A percentile compares a stretch with the other conserved stretches of the same genome.
Evolutionary conservation across 1,140 invertebrate genomes (phyloP).

Genomic region (Ips typographus): DNA sequence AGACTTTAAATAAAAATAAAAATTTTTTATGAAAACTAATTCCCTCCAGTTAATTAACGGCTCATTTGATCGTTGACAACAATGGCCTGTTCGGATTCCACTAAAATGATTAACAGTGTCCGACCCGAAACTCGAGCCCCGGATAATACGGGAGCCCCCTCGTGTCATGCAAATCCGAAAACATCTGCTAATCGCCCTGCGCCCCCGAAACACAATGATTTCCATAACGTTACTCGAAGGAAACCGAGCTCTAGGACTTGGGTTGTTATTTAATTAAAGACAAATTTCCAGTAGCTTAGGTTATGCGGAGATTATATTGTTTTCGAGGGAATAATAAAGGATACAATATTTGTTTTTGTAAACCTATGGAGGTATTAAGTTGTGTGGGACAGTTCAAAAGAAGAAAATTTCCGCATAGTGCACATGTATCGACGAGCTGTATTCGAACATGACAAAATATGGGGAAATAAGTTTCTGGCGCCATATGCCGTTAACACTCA

Average conservation of each 20-base stretch:
- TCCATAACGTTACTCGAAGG: slow-evolving; percentile 26
- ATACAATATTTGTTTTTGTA: no score
- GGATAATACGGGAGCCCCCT: slow-evolving; percentile 24
- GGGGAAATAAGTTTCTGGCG: slow-evolving; percentile 17
- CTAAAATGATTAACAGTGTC: slow-evolving; percentile 33
- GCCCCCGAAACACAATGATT: slow-evolving; percentile 22
- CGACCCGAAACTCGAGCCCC: slow-evolving; percentile 16
- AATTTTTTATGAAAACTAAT: slow-evolving; percentile 13
- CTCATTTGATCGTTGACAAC: slow-evolving; percentile 26
- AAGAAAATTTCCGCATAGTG: no score
- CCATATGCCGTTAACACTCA: slow-evolving; percentile 33
- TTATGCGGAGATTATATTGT: neutral
- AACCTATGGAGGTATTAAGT: no score
- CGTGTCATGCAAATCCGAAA: slow-evolving; percentile 27
- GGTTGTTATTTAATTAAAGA: slow-evolving; percentile 30
- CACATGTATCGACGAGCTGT: no score
- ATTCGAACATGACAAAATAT: slow-evolving; percentile 18
- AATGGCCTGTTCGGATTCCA: slow-evolving; percentile 23
- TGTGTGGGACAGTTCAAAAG: no score
- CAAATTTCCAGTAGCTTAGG: slow-evolving; percentile 19
- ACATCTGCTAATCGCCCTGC: slow-evolving; percentile 27
- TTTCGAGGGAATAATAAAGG: neutral
- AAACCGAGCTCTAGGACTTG: slow-evolving; percentile 5
- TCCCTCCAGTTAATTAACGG: slow-evolving; percentile 16
- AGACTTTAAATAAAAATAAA: no score